Conservation (phyloP, 2,113 vertebrate species). For the Cyprinodon tularosa region DNA sequence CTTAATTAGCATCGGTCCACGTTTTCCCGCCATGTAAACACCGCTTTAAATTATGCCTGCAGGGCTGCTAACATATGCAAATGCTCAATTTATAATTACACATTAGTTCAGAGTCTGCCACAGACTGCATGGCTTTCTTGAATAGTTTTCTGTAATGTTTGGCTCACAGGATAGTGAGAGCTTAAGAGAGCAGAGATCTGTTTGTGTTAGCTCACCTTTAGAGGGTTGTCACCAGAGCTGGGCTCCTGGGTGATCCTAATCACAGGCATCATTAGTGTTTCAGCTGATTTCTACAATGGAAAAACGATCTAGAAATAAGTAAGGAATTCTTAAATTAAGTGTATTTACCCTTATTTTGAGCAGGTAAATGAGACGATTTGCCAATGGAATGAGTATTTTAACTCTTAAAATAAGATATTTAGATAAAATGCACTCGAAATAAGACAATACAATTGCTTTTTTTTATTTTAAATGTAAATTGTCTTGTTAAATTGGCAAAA, state of each 20-base stretch:
- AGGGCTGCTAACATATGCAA: conserved; percentile 28
- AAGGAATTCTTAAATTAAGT: too few relatives aligned
- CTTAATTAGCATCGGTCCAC: conserved; percentile 66
- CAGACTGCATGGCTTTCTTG: conserved; percentile 40
- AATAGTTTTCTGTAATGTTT: conserved; percentile 55
- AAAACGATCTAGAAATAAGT: too few relatives aligned
- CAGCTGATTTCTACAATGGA: conserved; percentile 41
- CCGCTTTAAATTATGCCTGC: conserved; percentile 18
- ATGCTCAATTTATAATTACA: conserved; percentile 20
- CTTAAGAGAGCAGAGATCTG: conserved; percentile 56
- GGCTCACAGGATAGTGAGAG: conserved; percentile 63
- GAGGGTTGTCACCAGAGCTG: conserved; percentile 55
- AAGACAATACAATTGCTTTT: too few relatives aligned
- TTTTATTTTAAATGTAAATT: too few relatives aligned
- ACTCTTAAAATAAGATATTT: too few relatives aligned
- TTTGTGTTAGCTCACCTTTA: conserved; percentile 42
- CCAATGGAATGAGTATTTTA: too few relatives aligned
- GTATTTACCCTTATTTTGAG: too few relatives aligned
- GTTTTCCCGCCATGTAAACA: conserved; percentile 21
- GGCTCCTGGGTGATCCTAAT: conserved; percentile 42
- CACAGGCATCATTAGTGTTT: conserved; percentile 55
- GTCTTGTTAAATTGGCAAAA: too few relatives aligned
- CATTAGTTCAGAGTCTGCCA: conserved; percentile 26
- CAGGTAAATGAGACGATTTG: too few relatives aligned
- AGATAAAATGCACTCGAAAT: too few relatives aligned